phyloP scores from a whole-genome alignment of 1,140 invertebrate genomes.

The Apis dorsata region DNA sequence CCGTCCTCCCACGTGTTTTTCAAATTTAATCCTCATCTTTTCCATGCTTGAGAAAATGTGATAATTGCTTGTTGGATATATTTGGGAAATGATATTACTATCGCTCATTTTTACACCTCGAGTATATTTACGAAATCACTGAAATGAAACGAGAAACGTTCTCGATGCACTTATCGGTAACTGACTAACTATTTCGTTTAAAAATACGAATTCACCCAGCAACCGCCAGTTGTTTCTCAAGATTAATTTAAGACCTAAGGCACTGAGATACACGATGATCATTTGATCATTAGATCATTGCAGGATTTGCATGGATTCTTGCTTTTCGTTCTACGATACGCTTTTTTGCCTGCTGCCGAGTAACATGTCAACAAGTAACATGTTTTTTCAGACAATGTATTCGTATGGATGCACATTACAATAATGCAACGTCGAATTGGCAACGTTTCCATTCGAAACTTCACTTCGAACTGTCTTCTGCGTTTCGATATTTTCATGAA shows the following conservation, averaged over 20 bases:
- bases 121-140: neutral
- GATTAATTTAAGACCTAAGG: neutral
- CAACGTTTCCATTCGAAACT: too few relatives aligned
- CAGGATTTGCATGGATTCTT: too few relatives aligned
- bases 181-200: conserved; percentile 2
- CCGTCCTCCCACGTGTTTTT: neutral
- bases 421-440: neutral
- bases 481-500: neutral
- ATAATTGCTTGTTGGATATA: neutral
- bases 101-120: neutral
- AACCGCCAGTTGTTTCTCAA: neutral
- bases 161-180: neutral
- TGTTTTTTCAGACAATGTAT: neutral
- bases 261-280: too few relatives aligned
- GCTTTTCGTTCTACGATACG: too few relatives aligned
- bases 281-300: too few relatives aligned
- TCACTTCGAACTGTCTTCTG: neutral
- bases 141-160: neutral
- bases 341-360: too few relatives aligned
- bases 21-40: neutral
- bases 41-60: neutral
- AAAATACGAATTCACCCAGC: neutral
- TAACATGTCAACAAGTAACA: neutral
- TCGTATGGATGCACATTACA: neutral
- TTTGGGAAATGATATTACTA: neutral